Evolutionary conservation across 2,797 vertebrate species (phyloP).

Genomic region (Sphenodon punctatus): DNA sequence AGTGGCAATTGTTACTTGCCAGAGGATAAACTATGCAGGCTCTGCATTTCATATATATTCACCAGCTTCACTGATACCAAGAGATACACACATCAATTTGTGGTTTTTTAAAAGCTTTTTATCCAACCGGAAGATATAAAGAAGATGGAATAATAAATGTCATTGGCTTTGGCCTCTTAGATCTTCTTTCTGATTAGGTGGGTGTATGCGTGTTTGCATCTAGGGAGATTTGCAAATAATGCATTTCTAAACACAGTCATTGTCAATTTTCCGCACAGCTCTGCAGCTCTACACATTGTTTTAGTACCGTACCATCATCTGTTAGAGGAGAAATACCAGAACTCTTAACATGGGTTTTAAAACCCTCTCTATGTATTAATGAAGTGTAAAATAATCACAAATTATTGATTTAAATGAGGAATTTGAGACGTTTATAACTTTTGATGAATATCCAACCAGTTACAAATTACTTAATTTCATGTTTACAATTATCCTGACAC

Average conservation of each 20-base stretch:
- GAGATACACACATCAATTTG: neutral
- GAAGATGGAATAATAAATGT: neutral
- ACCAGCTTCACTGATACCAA: neutral
- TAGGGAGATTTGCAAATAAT: neutral
- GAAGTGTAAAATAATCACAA: neutral
- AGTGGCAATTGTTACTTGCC: neutral
- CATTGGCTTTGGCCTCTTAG: neutral
- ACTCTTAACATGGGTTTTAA: neutral
- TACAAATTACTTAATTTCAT: neutral
- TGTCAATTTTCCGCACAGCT: neutral
- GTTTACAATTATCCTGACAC: too few relatives aligned
- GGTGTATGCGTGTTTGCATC: neutral
- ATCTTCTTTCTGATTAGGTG: too few relatives aligned
- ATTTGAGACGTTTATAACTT: neutral
- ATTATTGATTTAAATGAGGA: neutral
- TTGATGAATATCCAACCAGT: neutral
- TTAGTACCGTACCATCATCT: too few relatives aligned
- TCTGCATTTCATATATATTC: neutral
- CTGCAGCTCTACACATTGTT: neutral
- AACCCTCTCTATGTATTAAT: neutral
- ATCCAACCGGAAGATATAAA: neutral
- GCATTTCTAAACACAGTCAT: neutral
- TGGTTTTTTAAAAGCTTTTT: neutral
- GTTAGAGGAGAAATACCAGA: neutral
- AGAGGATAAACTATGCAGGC: neutral